Evolutionary conservation across 2,797 vertebrate genomes (phyloP), one percentile per base, ranked within the genome.

Genomic region (Acanthornis magna): DNA sequence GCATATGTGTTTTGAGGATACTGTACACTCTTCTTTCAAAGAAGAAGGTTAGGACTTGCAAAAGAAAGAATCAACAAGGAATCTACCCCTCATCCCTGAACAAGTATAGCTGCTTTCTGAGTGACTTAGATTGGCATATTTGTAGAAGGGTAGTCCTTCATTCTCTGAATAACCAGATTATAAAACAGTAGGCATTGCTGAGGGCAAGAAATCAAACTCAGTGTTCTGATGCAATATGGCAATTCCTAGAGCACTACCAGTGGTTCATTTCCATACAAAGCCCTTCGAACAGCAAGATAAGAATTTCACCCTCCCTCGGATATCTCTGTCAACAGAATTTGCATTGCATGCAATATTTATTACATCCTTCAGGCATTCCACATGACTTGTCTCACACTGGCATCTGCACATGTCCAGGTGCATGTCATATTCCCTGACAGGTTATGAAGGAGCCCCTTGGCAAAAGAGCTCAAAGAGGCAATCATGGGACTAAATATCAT

Each of bases 241-340:
- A 94, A 89, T 76, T 92, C 63, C 71, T 91, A 55, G 34, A 80
- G 82, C 53, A 40, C 50, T 53, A 57, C 34, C 38, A 68, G 62
- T 40, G 62, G n/a, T 57, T 95, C 26, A 85, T 95, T 95, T 94
- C 82, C 87, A 76, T 83, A 82, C 19, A 73, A 88, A 88, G 48
- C 42, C 74, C 66, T 94, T 94, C 70, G 75, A 76, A 55, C 23
- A 87, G 65, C 82, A 85, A 53, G 62, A 45, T 45, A 55, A 67
- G 77, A 76, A 86, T 91, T 86, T 83, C 57, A 72, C 48, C 48
- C 25, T 76, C 70, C 68, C 71, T 80, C 1, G 0, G 61, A 73
- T 89, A 38, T 45, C 34, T 89, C 75, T 85, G 62, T 94, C 75
- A 94, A 88, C 72, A 90, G 76, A 89, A 92, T 86, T 70, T 94